Conservation (phyloP, 2,113 vertebrate genomes). For the Salminus brasiliensis region DNA sequence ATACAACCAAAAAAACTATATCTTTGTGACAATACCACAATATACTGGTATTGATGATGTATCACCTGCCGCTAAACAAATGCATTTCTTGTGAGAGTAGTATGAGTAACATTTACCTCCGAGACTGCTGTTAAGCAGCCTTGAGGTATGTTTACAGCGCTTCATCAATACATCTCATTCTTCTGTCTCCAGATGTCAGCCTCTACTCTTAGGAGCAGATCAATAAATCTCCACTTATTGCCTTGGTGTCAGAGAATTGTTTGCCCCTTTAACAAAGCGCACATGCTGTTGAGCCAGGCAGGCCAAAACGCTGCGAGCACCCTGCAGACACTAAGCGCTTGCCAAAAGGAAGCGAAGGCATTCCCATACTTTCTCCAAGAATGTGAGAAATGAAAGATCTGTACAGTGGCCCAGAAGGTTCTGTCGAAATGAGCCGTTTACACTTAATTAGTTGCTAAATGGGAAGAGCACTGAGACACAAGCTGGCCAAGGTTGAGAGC, state of each 20-base stretch:
- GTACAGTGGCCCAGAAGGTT: not conserved
- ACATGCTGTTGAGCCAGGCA: constrained; percentile 58
- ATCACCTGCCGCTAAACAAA: too few species aligned
- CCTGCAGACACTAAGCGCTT: not conserved
- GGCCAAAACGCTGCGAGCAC: constrained; percentile 55
- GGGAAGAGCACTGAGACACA: not conserved
- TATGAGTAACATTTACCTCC: not conserved
- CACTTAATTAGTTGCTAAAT: constrained; percentile 23
- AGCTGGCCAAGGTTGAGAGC: not conserved
- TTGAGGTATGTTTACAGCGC: not conserved
- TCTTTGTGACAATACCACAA: too few species aligned
- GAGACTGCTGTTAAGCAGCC: not conserved
- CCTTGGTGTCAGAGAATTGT: constrained; percentile 65
- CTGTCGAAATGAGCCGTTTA: constrained; percentile 1
- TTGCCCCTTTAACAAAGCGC: constrained; percentile 53
- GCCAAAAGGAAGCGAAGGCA: not conserved
- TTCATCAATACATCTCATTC: constrained; percentile 14
- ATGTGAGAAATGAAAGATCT: not conserved
- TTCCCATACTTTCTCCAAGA: not conserved
- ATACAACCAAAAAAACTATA: too few species aligned
- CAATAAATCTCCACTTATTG: constrained; percentile 73
- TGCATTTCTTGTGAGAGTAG: too few species aligned
- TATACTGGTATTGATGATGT: too few species aligned
- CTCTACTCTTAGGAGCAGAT: constrained; percentile 41
- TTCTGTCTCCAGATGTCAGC: not conserved